Base-by-base conservation (phyloP, 2,113 vertebrate genomes). In the Tretioscincus oriximinensis region DNA sequence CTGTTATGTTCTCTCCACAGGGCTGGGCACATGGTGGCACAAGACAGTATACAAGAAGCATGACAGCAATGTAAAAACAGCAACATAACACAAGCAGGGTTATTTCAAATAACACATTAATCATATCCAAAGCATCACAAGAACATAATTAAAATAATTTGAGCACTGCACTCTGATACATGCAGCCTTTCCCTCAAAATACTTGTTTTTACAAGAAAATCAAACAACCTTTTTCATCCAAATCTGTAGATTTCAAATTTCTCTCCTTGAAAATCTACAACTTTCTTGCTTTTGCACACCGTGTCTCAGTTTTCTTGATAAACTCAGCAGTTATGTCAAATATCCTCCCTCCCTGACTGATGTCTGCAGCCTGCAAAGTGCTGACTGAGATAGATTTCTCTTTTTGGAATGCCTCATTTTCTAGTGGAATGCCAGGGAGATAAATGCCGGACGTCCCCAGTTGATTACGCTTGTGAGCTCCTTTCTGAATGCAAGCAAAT, bases 261-360 rank as follows among this genome's bases (percentile, higher is more conserved):
- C 61, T 21, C 80, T 82, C 69, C 78, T 85, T 74, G 84, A 80
- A 86, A 87, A 84, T 81, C 81, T 75, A 88, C 80, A 31, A 0
- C 0, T 80, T 89, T 87, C 85, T 85, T 86, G 51, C 76, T 86
- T 73, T 84, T 81, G 68, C 80, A 80, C 1, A 0, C 86, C 71
- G 90, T 81, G 85, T 29, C 41, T 75, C 24, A 41, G 84, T 87
- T 90, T 71, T 86, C 83, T 90, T 85, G 77, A 88, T 86, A 77
- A 86, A 86, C 88, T 87, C 76, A 78, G 47, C 29, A 64, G 84
- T 91, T 91, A 79, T 75, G 82, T 83, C 85, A 91, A 87, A 78
- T 88, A 81, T 92, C 87, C 87, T 76, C 77, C 85, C 88, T 87
- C 88, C 73, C 88, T 85, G 83, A 84, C 85, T 86, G 83, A 89